A percentile compares a stretch with the other conserved stretches of the same genome.
Evolutionary conservation across 2,888 invertebrate species (phyloP).

Genomic region (Nemotelus nigrinus): DNA sequence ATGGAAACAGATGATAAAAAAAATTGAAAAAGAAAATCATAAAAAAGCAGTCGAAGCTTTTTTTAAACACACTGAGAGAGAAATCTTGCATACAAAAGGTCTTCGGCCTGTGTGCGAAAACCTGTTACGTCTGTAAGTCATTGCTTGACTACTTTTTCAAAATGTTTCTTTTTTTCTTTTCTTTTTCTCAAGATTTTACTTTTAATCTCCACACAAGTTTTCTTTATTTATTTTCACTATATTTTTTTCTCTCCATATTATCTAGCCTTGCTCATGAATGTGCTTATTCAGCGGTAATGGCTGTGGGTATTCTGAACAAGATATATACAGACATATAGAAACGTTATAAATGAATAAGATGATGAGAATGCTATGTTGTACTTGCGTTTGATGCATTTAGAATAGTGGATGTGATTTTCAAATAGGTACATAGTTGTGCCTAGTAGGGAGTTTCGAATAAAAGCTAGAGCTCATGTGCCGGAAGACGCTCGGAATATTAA

Average conservation of each 20-base stretch:
- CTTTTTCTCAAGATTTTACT: neutral
- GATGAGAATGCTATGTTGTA: neutral
- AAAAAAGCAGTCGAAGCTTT: conserved; percentile 13
- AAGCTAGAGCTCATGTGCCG: too few species aligned
- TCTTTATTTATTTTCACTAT: conserved; percentile 1
- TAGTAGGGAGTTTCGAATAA: too few species aligned
- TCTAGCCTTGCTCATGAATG: neutral
- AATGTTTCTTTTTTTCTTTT: conserved; percentile 17
- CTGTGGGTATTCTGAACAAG: neutral
- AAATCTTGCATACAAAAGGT: conserved; percentile 26
- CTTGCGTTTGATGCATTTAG: conserved; percentile 2
- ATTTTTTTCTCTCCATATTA: neutral
- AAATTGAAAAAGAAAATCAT: neutral
- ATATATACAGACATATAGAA: neutral
- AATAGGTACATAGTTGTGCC: too few species aligned
- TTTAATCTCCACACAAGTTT: neutral
- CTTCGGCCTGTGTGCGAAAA: conserved; percentile 37
- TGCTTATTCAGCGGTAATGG: conserved; percentile 4
- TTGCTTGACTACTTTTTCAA: conserved; percentile 34
- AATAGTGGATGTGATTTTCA: neutral
- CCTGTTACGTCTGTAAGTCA: conserved; percentile 33
- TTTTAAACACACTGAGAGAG: neutral
- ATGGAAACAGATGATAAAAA: neutral
- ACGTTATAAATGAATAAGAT: conserved; percentile 26
- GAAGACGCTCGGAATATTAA: too few species aligned